Base-by-base conservation (phyloP, 2,888 invertebrate species). In the Hermodice carunculata region DNA sequence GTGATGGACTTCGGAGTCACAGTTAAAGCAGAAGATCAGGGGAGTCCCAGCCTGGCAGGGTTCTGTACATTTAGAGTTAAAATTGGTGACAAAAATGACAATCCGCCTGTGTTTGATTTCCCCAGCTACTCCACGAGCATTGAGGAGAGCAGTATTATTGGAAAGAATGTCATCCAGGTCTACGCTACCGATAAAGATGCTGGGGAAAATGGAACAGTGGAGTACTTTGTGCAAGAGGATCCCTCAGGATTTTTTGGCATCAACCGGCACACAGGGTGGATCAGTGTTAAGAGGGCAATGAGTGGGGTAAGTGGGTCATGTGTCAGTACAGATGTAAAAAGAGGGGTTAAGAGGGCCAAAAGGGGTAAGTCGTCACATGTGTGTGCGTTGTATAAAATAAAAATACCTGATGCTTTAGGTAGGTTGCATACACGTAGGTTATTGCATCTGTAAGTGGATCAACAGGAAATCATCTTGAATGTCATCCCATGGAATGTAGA, bases 131-230 rank as follows among this genome's bases (percentile, higher is more conserved):
- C 65, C 14, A 76, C 78, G 37, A 75, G 76, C 17, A 76, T 85
- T 0, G 74, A 77, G 3, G 81, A 82, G 73, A 78, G 80, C 49
- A 75, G 68, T 65, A 28, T 67, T 8, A 61, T 69, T 67, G 65
- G 76, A 14, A 79, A 69, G 76, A 60, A 74, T 67, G 67, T 76
- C 73, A 67, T 77, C 72, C 61, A 81, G 80, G 28, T 66, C 31
- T 97, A 96, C 22, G 96, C 97, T 67, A 96, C 96, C 46, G 96
- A 96, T 85, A 96, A 96, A 87, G 98, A 98, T 89, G 95, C 96
- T 37, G 97, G 97, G 82, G 94, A 94, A 86, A 98, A 98, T 86
- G 96, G 97, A n/a, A 72, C 76, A 31, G 76, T 85, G 26, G 64
- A 73, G 28, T 85, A 85, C 69, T 70, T 69, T 34, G 59, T 84